Percentiles rank a stretch among this genome's conserved stretches.
These are phyloP conservation scores for Paratrypauchen microcephalus DNA, from an alignment of 2,797 vertebrate species.

Conservation along the genomic window DNA sequence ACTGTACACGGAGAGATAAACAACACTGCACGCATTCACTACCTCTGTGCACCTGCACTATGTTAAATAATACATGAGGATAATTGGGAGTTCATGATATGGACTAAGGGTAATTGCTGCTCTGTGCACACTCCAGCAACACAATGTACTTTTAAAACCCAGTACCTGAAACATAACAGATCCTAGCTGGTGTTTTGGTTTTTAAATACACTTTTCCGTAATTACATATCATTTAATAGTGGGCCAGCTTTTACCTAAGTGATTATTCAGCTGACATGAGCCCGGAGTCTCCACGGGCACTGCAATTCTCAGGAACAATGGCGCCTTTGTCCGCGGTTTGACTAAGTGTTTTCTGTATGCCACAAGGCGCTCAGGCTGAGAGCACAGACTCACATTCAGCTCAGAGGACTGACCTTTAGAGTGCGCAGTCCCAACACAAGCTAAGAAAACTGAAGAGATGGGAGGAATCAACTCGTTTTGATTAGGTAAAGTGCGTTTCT, in stretches of 20 bases:
- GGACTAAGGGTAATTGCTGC: slow-evolving; percentile 16
- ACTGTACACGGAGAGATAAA: neutral
- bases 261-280: slow-evolving; percentile 4
- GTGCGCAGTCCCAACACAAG: neutral
- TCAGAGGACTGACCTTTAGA: slow-evolving; percentile 7
- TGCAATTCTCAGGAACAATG: neutral
- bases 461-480: neutral
- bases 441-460: neutral
- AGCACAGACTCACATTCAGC: slow-evolving; percentile 8
- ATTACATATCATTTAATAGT: slow-evolving; percentile 23
- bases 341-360: slow-evolving; percentile 5
- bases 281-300: neutral
- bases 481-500: too few species aligned
- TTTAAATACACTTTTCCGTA: slow-evolving; percentile 15
- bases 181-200: neutral
- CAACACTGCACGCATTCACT: neutral
- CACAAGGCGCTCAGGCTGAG: slow-evolving; percentile 2
- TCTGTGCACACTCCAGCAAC: slow-evolving; percentile 9
- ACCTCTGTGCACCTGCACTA: slow-evolving; percentile 14
- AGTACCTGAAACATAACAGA: slow-evolving; percentile 2
- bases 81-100: slow-evolving; percentile 26
- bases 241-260: slow-evolving; percentile 12
- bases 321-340: slow-evolving; percentile 8
- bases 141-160: neutral
- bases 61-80: slow-evolving; percentile 28